A percentile compares a stretch with the other conserved stretches of the same genome.
Evolutionary conservation across 1,140 invertebrate genomes (phyloP).

Genomic region (Drosophila funebris): DNA sequence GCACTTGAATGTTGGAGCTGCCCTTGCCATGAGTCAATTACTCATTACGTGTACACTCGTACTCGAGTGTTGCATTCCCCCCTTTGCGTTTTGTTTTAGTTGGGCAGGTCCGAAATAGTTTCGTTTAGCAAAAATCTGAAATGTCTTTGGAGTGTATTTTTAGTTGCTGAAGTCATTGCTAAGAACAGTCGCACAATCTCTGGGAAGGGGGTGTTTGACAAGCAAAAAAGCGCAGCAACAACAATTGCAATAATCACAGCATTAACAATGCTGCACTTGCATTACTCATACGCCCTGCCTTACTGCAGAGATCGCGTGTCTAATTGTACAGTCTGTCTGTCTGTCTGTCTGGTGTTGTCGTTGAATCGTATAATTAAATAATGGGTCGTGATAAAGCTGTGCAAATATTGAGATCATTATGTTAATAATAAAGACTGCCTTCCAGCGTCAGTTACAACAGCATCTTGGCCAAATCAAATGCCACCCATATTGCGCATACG

Average conservation of each 20-base stretch:
- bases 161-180: conserved; percentile 69
- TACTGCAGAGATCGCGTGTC: conserved; percentile 70
- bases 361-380: conserved; percentile 71
- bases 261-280: conserved; percentile 52
- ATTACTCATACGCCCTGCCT: conserved; percentile 79
- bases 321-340: conserved; percentile 45
- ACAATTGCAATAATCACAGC: conserved; percentile 35
- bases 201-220: not conserved
- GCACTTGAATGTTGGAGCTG: conserved; percentile 56
- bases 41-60: conserved; percentile 20
- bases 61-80: conserved; percentile 16
- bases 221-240: conserved; percentile 9
- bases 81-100: not conserved
- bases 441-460: conserved; percentile 31
- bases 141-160: conserved; percentile 63
- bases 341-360: conserved; percentile 23
- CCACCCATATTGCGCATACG: conserved; percentile 57
- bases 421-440: conserved; percentile 59
- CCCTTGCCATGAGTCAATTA: conserved; percentile 77
- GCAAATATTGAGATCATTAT: conserved; percentile 82
- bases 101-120: conserved; percentile 53
- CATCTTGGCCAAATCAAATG: conserved; percentile 60
- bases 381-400: conserved; percentile 75
- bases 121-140: conserved; percentile 29
- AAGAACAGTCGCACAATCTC: conserved; percentile 21